These are phyloP conservation scores for Anguilla japonica DNA, from an alignment of 2,113 vertebrate genomes.

Conservation along the genomic window DNA sequence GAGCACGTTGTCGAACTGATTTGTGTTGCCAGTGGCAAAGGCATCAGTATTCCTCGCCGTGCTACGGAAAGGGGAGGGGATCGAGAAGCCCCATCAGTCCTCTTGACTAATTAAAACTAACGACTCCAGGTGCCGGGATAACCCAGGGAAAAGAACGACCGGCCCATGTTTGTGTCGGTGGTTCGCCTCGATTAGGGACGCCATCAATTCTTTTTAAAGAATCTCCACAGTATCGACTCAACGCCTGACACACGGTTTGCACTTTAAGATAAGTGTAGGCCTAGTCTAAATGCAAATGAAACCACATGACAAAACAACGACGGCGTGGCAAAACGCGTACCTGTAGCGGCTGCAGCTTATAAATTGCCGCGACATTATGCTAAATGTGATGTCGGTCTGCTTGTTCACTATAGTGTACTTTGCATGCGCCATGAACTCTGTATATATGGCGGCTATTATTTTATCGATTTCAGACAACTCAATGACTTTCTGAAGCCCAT, in stretches of 20 bases:
- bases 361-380: neutral
- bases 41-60: slow-evolving; percentile 53
- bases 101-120: slow-evolving; percentile 73
- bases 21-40: slow-evolving; percentile 13
- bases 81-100: slow-evolving; percentile 54
- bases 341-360: neutral
- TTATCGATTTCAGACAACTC: neutral
- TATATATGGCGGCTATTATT: neutral
- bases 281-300: slow-evolving; percentile 71
- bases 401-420: neutral
- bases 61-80: slow-evolving; percentile 39
- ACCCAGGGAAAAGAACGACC: slow-evolving; percentile 46
- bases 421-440: neutral
- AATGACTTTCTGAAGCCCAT: neutral
- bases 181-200: slow-evolving; percentile 67
- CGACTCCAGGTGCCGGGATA: slow-evolving; percentile 64
- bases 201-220: slow-evolving; percentile 70
- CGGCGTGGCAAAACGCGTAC: neutral
- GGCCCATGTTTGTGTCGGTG: slow-evolving; percentile 67
- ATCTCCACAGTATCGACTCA: slow-evolving; percentile 58
- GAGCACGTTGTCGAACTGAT: neutral
- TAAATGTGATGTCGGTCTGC: neutral
- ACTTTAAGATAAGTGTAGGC: slow-evolving; percentile 33
- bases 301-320: slow-evolving; percentile 48
- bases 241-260: slow-evolving; percentile 41